A percentile compares a stretch with the other conserved stretches of the same genome.
Conservation (phyloP, 1,140 invertebrate genomes). For the Hycleus phaleratus region DNA sequence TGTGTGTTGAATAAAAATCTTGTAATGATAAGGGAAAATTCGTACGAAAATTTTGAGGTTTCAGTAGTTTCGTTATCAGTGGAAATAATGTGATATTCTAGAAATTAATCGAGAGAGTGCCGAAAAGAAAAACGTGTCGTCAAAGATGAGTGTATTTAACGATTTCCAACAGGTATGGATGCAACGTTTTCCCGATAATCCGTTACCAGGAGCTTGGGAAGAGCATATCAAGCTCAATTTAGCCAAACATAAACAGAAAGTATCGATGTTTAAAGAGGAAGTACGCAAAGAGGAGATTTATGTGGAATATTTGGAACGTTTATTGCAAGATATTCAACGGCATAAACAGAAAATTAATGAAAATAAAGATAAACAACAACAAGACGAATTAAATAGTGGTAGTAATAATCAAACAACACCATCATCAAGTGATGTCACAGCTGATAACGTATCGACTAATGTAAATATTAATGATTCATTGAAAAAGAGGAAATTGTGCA, state of each 20-base stretch:
- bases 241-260: constrained; percentile 77
- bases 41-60: too few species aligned
- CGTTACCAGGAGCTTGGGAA: constrained; percentile 81
- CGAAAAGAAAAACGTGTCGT: too few species aligned
- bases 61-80: too few species aligned
- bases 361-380: constrained; percentile 21
- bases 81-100: too few species aligned
- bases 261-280: constrained; percentile 69
- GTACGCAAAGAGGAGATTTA: constrained; percentile 85
- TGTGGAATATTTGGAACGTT: constrained; percentile 76
- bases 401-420: background rate
- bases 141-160: constrained; percentile 74
- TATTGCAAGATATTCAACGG: constrained; percentile 73
- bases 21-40: too few species aligned
- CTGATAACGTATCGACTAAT: constrained; percentile 35
- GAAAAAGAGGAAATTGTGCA: background rate
- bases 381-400: background rate
- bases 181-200: constrained; percentile 79
- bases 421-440: constrained; percentile 28
- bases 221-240: constrained; percentile 83
- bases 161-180: constrained; percentile 84
- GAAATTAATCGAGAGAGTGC: too few species aligned
- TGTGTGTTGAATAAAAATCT: too few species aligned
- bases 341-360: constrained; percentile 47
- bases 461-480: constrained; percentile 31